Conservation (phyloP, 2,888 invertebrate species). For the Agapostemon virescens region DNA sequence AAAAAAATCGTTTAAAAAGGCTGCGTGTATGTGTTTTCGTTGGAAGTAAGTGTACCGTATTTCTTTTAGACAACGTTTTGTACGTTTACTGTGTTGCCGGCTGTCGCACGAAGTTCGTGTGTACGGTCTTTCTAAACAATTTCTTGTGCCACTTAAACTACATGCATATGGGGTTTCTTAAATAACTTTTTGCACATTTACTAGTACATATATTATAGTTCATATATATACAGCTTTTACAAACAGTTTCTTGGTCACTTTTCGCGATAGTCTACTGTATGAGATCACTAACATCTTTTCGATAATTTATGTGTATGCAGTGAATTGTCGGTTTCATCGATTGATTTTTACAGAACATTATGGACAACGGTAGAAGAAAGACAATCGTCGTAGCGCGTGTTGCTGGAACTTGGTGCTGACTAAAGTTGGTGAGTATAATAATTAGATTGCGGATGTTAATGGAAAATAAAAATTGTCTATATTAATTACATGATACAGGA, state of each 20-base stretch:
- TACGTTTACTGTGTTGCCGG: background rate
- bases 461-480: too few species aligned
- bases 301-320: background rate
- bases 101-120: background rate
- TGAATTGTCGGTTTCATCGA: background rate
- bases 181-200: too few species aligned
- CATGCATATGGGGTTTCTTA: too few species aligned
- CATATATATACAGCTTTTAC: too few species aligned
- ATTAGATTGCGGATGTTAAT: too few species aligned
- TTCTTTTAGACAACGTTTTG: background rate
- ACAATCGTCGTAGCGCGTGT: background rate
- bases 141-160: too few species aligned
- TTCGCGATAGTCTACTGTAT: background rate
- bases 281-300: background rate
- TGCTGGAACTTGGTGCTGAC: too few species aligned
- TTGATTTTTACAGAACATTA: background rate
- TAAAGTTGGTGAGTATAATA: too few species aligned
- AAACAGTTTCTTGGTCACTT: background rate
- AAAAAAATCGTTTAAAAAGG: background rate
- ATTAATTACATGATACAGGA: too few species aligned
- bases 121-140: too few species aligned
- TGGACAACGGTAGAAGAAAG: background rate
- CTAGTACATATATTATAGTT: too few species aligned
- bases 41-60: background rate
- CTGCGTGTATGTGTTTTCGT: background rate